Percentiles rank a stretch among this genome's conserved stretches.
phyloP scores from a whole-genome alignment of 1,140 invertebrate genomes.

The Drosophila dunni region DNA sequence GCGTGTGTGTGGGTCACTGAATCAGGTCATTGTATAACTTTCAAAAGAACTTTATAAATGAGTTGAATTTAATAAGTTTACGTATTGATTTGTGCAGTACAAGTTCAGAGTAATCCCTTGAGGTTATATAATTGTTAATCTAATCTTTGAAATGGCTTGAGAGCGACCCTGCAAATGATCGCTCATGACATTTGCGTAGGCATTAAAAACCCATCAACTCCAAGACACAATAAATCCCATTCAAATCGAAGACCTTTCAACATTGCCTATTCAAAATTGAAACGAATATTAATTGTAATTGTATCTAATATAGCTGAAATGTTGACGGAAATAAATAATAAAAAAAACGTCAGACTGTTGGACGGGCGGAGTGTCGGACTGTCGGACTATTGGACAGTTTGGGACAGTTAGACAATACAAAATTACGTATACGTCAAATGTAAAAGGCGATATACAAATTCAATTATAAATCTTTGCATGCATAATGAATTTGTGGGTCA shows the following conservation, averaged over 20 bases:
- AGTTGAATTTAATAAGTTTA: neutral
- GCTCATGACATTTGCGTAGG: conserved; percentile 70
- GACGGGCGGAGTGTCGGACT: neutral
- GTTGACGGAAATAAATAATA: conserved; percentile 70
- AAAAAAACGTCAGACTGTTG: neutral
- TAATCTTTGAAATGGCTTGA: conserved; percentile 26
- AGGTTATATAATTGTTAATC: conserved; percentile 9
- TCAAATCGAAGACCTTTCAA: conserved; percentile 64
- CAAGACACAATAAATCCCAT: conserved; percentile 45
- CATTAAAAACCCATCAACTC: conserved; percentile 70
- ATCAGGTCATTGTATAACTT: conserved; percentile 19
- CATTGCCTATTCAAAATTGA: conserved; percentile 53
- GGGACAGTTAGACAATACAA: conserved; percentile 32
- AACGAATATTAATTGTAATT: conserved; percentile 75
- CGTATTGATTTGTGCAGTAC: neutral
- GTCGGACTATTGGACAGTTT: conserved; percentile 3
- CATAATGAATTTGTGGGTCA: conserved; percentile 83
- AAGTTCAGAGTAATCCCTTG: neutral
- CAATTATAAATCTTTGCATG: conserved; percentile 70
- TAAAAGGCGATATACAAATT: conserved; percentile 65
- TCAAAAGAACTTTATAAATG: conserved; percentile 1
- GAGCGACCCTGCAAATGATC: conserved; percentile 60
- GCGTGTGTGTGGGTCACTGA: conserved; percentile 27
- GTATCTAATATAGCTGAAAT: conserved; percentile 77
- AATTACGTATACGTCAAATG: conserved; percentile 60